phyloP scores from a whole-genome alignment of 1,140 invertebrate species.

The Drosophila cardini region DNA sequence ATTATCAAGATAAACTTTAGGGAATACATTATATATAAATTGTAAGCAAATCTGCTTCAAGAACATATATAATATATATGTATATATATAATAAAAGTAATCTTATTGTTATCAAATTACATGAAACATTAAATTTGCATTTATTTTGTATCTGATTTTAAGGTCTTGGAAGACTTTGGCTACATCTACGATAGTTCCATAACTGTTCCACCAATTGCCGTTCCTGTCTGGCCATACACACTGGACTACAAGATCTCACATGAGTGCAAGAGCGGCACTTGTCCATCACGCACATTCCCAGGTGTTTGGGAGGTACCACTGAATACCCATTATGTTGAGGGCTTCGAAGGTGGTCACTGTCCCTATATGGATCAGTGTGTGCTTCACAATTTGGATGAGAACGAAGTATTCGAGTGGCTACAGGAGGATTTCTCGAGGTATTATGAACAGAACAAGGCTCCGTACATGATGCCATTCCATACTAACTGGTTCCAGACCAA shows the following conservation, averaged over 20 bases:
- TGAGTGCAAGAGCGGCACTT: conserved; percentile 95
- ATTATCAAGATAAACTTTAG: conserved; percentile 38
- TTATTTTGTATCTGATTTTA: conserved; percentile 58
- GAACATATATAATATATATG: no score
- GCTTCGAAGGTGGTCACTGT: conserved; percentile 95
- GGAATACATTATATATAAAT: conserved; percentile 17
- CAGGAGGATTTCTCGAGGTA: conserved; percentile 95
- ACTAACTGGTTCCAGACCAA: conserved; percentile 98
- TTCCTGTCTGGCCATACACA: conserved; percentile 97
- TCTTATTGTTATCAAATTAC: background rate
- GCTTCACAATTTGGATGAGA: conserved; percentile 93
- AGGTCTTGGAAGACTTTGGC: conserved; percentile 95
- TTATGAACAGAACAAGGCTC: conserved; percentile 94
- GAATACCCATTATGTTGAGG: conserved; percentile 95
- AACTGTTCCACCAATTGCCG: conserved; percentile 91
- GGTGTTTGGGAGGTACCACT: conserved; percentile 97
- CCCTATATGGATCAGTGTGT: conserved; percentile 97
- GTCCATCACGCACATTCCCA: conserved; percentile 95
- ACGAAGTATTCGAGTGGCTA: conserved; percentile 95
- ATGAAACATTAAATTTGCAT: background rate
- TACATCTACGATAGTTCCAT: conserved; percentile 97
- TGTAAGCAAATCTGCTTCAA: background rate
- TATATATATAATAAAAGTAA: background rate
- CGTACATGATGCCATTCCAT: conserved; percentile 97
- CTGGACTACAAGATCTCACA: conserved; percentile 96